phyloP scores from a whole-genome alignment of 2,797 vertebrate species.

The Crenuchus spilurus region DNA sequence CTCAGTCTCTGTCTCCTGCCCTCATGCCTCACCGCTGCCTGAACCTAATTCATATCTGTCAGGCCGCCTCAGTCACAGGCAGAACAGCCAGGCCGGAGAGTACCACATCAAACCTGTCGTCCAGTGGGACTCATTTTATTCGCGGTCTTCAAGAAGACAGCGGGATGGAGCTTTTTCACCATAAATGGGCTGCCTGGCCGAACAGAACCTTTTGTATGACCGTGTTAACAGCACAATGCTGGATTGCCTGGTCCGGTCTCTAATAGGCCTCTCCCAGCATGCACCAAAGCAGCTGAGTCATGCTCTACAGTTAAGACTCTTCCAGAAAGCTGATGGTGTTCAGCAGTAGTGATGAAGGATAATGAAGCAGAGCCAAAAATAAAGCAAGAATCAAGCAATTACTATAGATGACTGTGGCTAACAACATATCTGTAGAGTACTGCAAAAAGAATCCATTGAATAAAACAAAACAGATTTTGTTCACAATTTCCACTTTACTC shows the following conservation, averaged over 20 bases:
- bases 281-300: background rate
- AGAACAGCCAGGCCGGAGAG: background rate
- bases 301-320: background rate
- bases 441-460: too few species aligned
- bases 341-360: background rate
- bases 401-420: too few species aligned
- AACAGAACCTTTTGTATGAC: background rate
- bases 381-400: background rate
- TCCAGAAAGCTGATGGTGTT: background rate
- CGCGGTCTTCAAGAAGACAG: background rate
- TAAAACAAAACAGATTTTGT: too few species aligned
- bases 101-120: background rate
- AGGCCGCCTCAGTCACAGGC: background rate
- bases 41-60: constrained; percentile 38
- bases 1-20: background rate
- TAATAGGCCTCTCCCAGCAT: background rate
- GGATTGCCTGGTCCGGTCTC: background rate
- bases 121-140: background rate
- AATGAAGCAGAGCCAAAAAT: background rate
- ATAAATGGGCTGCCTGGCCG: constrained; percentile 13
- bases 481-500: too few species aligned
- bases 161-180: background rate
- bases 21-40: constrained; percentile 25
- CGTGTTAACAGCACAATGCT: background rate
- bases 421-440: too few species aligned